phyloP scores from a whole-genome alignment of 2,888 invertebrate species.

The Macrophya alboannulata region DNA sequence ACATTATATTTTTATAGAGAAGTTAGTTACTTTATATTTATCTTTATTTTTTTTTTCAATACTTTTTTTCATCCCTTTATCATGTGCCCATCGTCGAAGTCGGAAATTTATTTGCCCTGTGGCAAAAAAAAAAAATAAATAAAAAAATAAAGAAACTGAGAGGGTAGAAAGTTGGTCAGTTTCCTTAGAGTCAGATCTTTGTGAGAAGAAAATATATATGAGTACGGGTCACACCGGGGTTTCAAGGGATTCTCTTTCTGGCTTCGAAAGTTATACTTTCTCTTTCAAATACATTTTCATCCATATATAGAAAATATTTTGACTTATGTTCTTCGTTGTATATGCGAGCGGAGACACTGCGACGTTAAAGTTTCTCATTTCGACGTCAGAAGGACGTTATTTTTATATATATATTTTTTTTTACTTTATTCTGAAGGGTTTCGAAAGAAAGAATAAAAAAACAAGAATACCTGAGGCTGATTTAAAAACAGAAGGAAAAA shows the following conservation, averaged over 20 bases:
- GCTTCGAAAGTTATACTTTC: conserved; percentile 43
- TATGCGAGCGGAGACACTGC: conserved; percentile 28
- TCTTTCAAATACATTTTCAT: conserved; percentile 48
- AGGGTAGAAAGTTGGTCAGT: conserved; percentile 37
- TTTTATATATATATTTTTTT: background rate
- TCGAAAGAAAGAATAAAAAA: background rate
- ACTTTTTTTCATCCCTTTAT: background rate
- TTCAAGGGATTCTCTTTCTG: conserved; percentile 44
- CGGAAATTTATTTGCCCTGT: conserved; percentile 31
- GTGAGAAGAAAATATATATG: conserved; percentile 32
- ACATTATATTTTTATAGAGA: background rate
- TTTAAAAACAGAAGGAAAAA: conserved; percentile 17
- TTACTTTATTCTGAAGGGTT: background rate
- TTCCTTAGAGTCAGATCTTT: conserved; percentile 4
- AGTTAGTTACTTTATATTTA: background rate
- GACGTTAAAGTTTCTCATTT: conserved; percentile 50
- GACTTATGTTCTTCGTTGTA: conserved; percentile 12
- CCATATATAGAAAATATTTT: conserved; percentile 43
- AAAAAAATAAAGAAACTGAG: background rate
- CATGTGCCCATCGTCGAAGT: conserved; percentile 10
- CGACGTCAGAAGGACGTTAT: conserved; percentile 38
- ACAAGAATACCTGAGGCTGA: background rate
- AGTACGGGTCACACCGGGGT: conserved; percentile 35
- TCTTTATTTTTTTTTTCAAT: background rate
- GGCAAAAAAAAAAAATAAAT: background rate